Evolutionary conservation across 2,888 invertebrate genomes (phyloP).

Genomic region (Drosophila buzzatii): DNA sequence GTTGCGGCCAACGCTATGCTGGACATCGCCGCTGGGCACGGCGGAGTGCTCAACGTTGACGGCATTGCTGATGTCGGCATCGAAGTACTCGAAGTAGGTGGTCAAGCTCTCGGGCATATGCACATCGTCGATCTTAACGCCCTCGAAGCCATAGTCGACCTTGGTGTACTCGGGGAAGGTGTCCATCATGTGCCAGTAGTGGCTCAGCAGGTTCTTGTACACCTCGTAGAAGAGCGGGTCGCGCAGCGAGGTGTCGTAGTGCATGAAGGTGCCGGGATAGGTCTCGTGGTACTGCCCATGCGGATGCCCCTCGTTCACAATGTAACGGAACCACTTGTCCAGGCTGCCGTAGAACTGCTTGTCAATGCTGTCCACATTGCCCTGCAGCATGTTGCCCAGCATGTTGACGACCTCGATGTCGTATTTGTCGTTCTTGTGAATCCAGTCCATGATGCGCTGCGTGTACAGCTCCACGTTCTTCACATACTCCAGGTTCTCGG

Average conservation of each 20-base stretch:
- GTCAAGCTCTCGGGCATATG: constrained; percentile 88
- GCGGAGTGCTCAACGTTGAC: constrained; percentile 84
- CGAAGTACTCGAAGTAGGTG: constrained; percentile 90
- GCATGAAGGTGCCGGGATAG: constrained; percentile 86
- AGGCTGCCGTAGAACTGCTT: constrained; percentile 87
- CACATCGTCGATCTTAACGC: constrained; percentile 88
- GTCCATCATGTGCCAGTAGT: constrained; percentile 87
- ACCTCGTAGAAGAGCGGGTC: constrained; percentile 91
- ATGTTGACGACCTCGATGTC: constrained; percentile 84
- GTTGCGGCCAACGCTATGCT: constrained; percentile 80
- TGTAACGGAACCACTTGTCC: constrained; percentile 86
- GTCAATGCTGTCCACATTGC: constrained; percentile 86
- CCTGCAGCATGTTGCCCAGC: constrained; percentile 87
- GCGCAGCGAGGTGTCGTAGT: constrained; percentile 89
- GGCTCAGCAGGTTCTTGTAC: constrained; percentile 87
- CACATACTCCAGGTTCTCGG: constrained; percentile 75
- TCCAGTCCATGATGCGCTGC: constrained; percentile 87
- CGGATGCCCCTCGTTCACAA: constrained; percentile 86
- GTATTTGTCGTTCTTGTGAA: constrained; percentile 68
- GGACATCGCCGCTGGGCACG: constrained; percentile 65
- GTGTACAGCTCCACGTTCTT: constrained; percentile 86
- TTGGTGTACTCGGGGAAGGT: constrained; percentile 88
- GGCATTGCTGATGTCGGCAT: constrained; percentile 87
- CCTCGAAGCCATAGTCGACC: constrained; percentile 88
- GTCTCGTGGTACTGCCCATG: constrained; percentile 75